Evolutionary conservation across 2,888 invertebrate species (phyloP).

Genomic region (Diachrysia chrysitis): DNA sequence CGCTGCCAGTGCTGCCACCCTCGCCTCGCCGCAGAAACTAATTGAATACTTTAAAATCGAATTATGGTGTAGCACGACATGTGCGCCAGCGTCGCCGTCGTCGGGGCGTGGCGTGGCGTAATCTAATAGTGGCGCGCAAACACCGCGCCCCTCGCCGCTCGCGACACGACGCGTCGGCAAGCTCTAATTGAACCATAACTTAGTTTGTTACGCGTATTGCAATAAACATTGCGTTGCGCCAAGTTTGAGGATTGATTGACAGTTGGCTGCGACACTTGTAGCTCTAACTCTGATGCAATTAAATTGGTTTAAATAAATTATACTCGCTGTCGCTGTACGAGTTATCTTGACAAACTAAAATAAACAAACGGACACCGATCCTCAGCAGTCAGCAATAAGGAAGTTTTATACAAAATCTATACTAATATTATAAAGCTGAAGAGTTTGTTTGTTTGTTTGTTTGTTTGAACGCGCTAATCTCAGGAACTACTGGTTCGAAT

Average conservation of each 20-base stretch:
- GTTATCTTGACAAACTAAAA: background rate
- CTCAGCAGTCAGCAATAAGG: too few relatives aligned
- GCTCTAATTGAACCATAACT: constrained; percentile 36
- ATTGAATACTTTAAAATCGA: constrained; percentile 55
- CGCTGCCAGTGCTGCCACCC: constrained; percentile 10
- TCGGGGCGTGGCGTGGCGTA: constrained; percentile 64
- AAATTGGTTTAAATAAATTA: background rate
- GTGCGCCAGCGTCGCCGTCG: constrained; percentile 27
- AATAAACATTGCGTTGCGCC: constrained; percentile 7
- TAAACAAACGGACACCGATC: background rate
- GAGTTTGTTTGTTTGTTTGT: too few relatives aligned
- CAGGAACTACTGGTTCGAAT: too few relatives aligned
- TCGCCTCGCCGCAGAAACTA: constrained; percentile 36
- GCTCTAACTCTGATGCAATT: constrained; percentile 1
- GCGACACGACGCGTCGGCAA: constrained; percentile 46
- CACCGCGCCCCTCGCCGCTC: constrained; percentile 66
- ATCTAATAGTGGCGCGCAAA: constrained; percentile 80
- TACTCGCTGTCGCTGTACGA: background rate
- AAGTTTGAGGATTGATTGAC: constrained; percentile 5
- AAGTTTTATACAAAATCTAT: too few relatives aligned
- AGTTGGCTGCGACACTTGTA: background rate
- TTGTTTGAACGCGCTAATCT: too few relatives aligned
- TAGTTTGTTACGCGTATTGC: constrained; percentile 7
- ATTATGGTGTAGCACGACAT: constrained; percentile 28
- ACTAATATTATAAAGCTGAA: too few relatives aligned